Evolutionary conservation across 2,113 vertebrate species (phyloP), one percentile per base, ranked within the genome.

Genomic region (Penelope pileata): DNA sequence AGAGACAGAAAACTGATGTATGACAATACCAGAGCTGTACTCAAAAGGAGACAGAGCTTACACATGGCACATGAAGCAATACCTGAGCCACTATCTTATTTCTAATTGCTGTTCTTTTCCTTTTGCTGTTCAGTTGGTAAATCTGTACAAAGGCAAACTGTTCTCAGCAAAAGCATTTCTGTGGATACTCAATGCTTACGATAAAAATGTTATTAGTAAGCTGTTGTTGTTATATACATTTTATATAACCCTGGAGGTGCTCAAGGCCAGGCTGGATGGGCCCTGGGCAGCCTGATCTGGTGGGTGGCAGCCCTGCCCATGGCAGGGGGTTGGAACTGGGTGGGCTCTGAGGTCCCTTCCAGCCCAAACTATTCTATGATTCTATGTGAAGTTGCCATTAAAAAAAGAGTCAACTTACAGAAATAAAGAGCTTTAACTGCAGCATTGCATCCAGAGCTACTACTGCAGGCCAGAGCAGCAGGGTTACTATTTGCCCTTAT

Each of bases 401-500:
- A 16, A 75, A n/a, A 53, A 40, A 82, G 19, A 85, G 22, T 32
- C 26, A 59, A 62, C 69, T 91, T 91, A 78, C 60, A 13, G 72
- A 94, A 78, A 72, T 5, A 45, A 40, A 24, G 18, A 66, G 42
- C 51, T 75, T 24, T 34, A 70, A 51, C 10, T 23, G 45, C 53
- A 92, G 58, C 19, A 14, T 2, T 30, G 43, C 43, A 96, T 95
- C 68, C 73, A 73, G 73, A 81, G 66, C 64, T 88, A 68, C 72
- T 79, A 80, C 42, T 32, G 21, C 36, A 58, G 1, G 1, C 67
- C 30, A 42, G n/a, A n/a, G 24, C 40, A 74, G 38, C 48, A 77
- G 26, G n/a, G 62, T 30, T 70, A 73, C 36, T 12, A 5, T 38
- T 81, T 60, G 86, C 22, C 42, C 85, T 91, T 95, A 76, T 66